Base-by-base conservation (phyloP, 2,797 vertebrate species). In the Tokudaia muenninki region DNA sequence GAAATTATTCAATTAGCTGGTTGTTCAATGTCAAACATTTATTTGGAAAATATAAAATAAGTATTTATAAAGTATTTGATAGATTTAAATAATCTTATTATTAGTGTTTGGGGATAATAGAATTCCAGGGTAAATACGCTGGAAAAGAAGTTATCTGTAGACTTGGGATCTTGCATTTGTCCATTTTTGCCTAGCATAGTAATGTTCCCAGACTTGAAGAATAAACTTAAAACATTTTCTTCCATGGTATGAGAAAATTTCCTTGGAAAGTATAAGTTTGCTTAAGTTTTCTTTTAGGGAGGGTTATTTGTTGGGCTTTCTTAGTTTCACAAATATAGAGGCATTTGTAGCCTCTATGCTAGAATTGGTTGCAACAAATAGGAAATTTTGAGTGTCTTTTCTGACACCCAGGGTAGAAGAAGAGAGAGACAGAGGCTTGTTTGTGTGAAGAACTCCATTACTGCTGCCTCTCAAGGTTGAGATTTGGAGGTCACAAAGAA, bases 31-130 rank as follows among this genome's bases (percentile, higher is more conserved):
- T 92, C 13, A 59, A 83, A 70, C 24, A 70, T 87, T 92, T 94
- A 65, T 92, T 92, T 93, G 57, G 16, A 90, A 94, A 26, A 79
- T 50, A 63, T 77, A 77, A 55, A 52, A 6, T 93, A 89, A 82
- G 13, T 75, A 77, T 75, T 61, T 96, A 92, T 47, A 55, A 92
- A 96, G 21, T 95, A 13, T 78, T 83, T 95, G 57, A 81, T 13
- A 92, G 44, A 17, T n/a, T 92, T 79, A 75, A 87, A n/a, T 97
- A 72, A 47, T 83, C 9, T 21, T 86, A n/a, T 89, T 80, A 70
- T 19, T 44, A 72, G 26, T 87, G 74, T 10, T 75, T 95, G 80
- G 26, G 80, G 79, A 21, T 90, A 78, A 44, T 70, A 63, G 41
- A 61, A 77, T 82, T 79, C 70, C 3, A 47, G 29, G 34, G 26